These are phyloP conservation scores for Linepithema humile DNA, from an alignment of 1,140 invertebrate genomes.

Conservation along the genomic window DNA sequence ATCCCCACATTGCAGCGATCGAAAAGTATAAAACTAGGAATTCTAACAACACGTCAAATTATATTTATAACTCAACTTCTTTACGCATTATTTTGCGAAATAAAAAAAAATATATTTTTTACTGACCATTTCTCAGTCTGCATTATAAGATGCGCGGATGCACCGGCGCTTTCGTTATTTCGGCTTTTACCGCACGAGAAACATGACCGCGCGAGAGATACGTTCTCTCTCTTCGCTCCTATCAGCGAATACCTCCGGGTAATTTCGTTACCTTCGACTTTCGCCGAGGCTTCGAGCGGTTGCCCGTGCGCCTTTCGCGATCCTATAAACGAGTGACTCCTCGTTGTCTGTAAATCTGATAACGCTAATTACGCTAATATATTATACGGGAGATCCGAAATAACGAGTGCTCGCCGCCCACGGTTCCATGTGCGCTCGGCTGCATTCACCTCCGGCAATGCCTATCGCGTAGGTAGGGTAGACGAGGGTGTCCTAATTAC, in stretches of 20 bases:
- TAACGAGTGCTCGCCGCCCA: slow-evolving; percentile 61
- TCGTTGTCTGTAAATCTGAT: slow-evolving; percentile 66
- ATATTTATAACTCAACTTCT: background rate
- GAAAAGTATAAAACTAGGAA: background rate
- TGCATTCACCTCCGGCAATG: slow-evolving; percentile 67
- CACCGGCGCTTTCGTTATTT: too few relatives aligned
- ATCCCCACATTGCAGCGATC: background rate
- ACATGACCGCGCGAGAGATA: background rate
- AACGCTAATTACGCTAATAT: slow-evolving; percentile 69
- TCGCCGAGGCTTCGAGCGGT: background rate
- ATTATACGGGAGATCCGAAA: slow-evolving; percentile 60
- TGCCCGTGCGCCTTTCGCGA: background rate
- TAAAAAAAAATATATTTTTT: background rate
- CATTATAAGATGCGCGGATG: background rate
- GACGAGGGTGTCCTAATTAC: slow-evolving; percentile 69
- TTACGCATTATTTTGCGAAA: too few relatives aligned
- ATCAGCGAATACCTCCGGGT: background rate
- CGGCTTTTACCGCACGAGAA: background rate
- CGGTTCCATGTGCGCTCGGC: slow-evolving; percentile 39
- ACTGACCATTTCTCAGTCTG: background rate
- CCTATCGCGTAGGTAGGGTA: slow-evolving; percentile 66
- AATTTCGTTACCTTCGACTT: slow-evolving; percentile 42
- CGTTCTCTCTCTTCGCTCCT: background rate
- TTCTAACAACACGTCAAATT: background rate
- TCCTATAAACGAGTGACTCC: slow-evolving; percentile 61